Evolutionary conservation across 2,888 invertebrate genomes (phyloP).

Genomic region (Coelopa pilipes): DNA sequence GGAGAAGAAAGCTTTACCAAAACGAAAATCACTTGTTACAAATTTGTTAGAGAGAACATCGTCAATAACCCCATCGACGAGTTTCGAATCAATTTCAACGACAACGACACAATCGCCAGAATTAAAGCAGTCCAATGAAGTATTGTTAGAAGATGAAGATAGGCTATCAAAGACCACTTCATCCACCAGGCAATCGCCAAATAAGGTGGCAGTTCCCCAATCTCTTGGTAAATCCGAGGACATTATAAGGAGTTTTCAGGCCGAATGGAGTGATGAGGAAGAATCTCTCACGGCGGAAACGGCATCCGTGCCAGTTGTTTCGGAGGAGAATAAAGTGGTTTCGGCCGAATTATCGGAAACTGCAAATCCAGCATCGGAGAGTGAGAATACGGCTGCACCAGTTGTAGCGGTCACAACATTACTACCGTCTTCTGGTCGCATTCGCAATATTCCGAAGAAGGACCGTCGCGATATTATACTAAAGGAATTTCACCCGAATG

Average conservation of each 20-base stretch:
- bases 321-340: too few species aligned
- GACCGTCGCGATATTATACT: slow-evolving; percentile 60
- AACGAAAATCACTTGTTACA: neutral
- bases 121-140: neutral
- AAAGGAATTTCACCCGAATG: slow-evolving; percentile 51
- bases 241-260: slow-evolving; percentile 76
- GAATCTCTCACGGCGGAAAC: slow-evolving; percentile 48
- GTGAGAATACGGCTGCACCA: slow-evolving; percentile 19
- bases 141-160: neutral
- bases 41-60: neutral
- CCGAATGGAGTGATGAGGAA: slow-evolving; percentile 81
- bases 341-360: too few species aligned
- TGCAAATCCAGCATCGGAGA: slow-evolving; percentile 38
- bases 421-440: slow-evolving; percentile 45
- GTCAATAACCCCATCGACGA: neutral
- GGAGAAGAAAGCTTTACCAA: slow-evolving; percentile 50
- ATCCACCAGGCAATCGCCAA: neutral
- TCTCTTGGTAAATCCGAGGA: slow-evolving; percentile 68
- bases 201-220: slow-evolving; percentile 49
- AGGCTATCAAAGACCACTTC: neutral
- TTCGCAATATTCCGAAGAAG: slow-evolving; percentile 66
- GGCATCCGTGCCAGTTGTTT: too few species aligned
- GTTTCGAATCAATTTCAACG: neutral
- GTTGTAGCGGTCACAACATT: neutral
- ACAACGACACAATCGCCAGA: neutral